Conservation (phyloP, 2,113 vertebrate genomes). For the Myxocyprinus asiaticus region DNA sequence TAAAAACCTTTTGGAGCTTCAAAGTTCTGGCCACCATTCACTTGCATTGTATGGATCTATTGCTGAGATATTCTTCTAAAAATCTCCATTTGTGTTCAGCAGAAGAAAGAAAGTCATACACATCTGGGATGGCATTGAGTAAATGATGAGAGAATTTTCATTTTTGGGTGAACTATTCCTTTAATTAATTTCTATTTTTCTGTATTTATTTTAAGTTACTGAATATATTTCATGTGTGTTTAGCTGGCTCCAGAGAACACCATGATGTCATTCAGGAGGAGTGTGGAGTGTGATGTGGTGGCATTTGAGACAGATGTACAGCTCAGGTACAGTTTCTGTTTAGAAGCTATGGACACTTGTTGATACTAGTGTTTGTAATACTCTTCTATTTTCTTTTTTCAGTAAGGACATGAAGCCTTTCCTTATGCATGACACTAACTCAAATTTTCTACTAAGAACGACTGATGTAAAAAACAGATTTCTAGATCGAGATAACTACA, state of each 20-base stretch:
- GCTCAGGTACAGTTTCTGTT: slow-evolving; percentile 77
- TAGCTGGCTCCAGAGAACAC: slow-evolving; percentile 96
- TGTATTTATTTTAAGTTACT: no score
- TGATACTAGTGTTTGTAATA: no score
- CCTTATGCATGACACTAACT: slow-evolving; percentile 85
- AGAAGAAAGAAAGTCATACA: no score
- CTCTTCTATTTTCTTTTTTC: not conserved
- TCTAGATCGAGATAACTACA: slow-evolving; percentile 47
- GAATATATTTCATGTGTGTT: slow-evolving; percentile 35
- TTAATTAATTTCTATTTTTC: no score
- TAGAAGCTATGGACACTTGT: not conserved
- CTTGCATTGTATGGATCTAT: no score
- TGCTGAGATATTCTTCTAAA: no score
- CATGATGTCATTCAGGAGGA: slow-evolving; percentile 86
- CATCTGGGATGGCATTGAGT: no score
- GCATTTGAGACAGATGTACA: slow-evolving; percentile 91
- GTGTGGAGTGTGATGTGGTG: slow-evolving; percentile 74
- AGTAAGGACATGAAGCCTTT: slow-evolving; percentile 82
- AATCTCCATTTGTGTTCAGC: no score
- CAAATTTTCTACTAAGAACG: slow-evolving; percentile 79
- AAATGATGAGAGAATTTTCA: no score
- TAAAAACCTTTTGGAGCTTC: no score
- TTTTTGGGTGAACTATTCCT: no score
- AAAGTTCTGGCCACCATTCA: no score
- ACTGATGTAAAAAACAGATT: slow-evolving; percentile 80